Evolutionary conservation across 92 coral and sea anemone genomes (phyloP).

Genomic region (Chrysogorgia sp.): DNA sequence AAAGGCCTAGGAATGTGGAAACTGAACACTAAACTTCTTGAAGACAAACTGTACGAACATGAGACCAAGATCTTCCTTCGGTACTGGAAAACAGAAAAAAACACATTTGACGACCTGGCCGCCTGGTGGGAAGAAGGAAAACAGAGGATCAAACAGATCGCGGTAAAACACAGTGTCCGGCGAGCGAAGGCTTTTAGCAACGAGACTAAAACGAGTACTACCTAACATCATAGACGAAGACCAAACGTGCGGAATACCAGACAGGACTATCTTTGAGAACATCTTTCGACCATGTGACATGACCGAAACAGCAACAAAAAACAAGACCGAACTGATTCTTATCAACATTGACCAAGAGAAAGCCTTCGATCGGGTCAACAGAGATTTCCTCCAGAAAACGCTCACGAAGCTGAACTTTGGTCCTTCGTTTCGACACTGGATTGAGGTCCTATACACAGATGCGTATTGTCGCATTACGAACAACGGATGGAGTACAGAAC

Average conservation of each 20-base stretch:
- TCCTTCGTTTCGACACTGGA: slow-evolving; percentile 25
- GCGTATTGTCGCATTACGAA: not conserved
- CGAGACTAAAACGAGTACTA: not conserved
- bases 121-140: slow-evolving; percentile 15
- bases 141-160: not conserved
- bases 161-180: not conserved
- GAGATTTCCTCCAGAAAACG: not conserved
- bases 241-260: slow-evolving; percentile 21
- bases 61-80: not conserved
- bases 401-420: slow-evolving; percentile 16
- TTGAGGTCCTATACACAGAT: slow-evolving; percentile 2
- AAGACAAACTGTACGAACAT: not conserved
- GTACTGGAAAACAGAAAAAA: not conserved
- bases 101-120: not conserved
- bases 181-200: not conserved
- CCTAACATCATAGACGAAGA: not conserved
- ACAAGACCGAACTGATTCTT: not conserved
- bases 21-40: slow-evolving; percentile 2
- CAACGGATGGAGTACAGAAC: slow-evolving; percentile 12
- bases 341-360: slow-evolving; percentile 38
- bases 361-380: slow-evolving; percentile 35
- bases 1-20: slow-evolving; percentile 35
- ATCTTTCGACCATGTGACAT: slow-evolving; percentile 1
- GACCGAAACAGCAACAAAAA: not conserved
- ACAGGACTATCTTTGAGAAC: slow-evolving; percentile 8